Base-by-base conservation (phyloP, 2,797 vertebrate genomes). In the Tympanoctomys barrerae region DNA sequence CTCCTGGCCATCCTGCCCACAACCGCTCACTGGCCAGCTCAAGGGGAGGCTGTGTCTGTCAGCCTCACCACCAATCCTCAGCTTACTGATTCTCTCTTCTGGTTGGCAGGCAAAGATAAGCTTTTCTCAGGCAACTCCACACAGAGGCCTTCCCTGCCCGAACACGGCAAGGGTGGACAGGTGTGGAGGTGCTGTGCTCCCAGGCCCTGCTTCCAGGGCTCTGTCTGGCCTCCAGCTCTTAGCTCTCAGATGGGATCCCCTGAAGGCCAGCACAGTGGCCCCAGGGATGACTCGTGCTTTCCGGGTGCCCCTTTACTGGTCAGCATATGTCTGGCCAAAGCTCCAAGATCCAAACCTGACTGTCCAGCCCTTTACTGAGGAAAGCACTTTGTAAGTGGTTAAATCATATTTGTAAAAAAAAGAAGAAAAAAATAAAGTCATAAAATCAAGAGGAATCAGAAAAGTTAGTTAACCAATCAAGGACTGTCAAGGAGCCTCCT, bases 1-100 rank as follows among this genome's bases (percentile, higher is more conserved):
- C 26, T 87, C 85, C 61, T 86, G 0, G 1, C 31, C 75, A 82
- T 73, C 64, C 61, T 33, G 68, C 14, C 78, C 0, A 0, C 9
- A n/a, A 62, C 2, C 2, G 64, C 59, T 79, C 79, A 39, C 84
- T 57, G 39, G 90, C 92, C 54, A 68, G 5, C 54, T 18, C 9
- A 8, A 26, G 3, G 18, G 81, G 81, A 91, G 96, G 95, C 91
- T 97, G 95, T 4, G 0, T 66, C 96, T 57, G 3, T 85, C 90
- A 85, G 66, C 96, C 97, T 57, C 88, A 70, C 61, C 73, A 93
- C 36, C 97, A 90, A 95, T 66, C 77, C 86, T 62, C 59, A 0
- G 87, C 93, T 98, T 97, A 81, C 70, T 96, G 97, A 80, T 89
- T 96, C 49, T 68, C 70, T 96, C 59, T 42, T 97, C 68, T 66